Conservation (phyloP, 2,888 invertebrate genomes). For the Catocala sponsa region DNA sequence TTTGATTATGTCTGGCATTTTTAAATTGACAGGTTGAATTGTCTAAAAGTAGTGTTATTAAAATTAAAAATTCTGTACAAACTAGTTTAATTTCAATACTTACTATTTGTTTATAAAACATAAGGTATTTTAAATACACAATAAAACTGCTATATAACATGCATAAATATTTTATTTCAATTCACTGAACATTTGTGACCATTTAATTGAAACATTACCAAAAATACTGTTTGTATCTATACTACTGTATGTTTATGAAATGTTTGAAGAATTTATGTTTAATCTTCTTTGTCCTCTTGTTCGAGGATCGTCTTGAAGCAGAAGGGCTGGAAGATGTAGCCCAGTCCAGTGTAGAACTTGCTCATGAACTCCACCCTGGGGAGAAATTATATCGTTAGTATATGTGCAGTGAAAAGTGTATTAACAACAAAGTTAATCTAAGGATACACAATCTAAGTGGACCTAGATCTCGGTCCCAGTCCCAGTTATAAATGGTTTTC, state of each 20-base stretch:
- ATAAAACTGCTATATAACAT: constrained; percentile 68
- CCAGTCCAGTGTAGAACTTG: constrained; percentile 95
- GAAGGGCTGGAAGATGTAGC: constrained; percentile 95
- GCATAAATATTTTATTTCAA: constrained; percentile 72
- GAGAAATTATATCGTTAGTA: constrained; percentile 23
- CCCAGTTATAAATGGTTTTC: no score
- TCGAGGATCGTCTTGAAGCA: constrained; percentile 93
- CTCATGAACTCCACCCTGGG: constrained; percentile 98
- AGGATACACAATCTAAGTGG: no score
- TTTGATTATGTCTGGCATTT: no score
- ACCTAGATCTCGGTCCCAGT: no score
- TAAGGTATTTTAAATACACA: constrained; percentile 17
- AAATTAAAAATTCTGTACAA: no score
- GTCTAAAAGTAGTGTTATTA: no score
- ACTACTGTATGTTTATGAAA: constrained; percentile 49
- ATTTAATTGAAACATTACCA: constrained; percentile 55
- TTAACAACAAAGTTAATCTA: no score
- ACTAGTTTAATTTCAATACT: no score
- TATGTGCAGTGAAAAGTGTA: no score
- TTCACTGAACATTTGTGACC: constrained; percentile 71
- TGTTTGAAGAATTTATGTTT: constrained; percentile 43
- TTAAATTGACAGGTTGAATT: no score
- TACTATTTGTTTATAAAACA: no score
- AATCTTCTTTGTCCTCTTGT: constrained; percentile 81
- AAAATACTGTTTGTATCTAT: constrained; percentile 72